Evolutionary conservation across 2,797 vertebrate species (phyloP), one percentile per base, ranked within the genome.

Genomic region (Sciurus carolinensis): DNA sequence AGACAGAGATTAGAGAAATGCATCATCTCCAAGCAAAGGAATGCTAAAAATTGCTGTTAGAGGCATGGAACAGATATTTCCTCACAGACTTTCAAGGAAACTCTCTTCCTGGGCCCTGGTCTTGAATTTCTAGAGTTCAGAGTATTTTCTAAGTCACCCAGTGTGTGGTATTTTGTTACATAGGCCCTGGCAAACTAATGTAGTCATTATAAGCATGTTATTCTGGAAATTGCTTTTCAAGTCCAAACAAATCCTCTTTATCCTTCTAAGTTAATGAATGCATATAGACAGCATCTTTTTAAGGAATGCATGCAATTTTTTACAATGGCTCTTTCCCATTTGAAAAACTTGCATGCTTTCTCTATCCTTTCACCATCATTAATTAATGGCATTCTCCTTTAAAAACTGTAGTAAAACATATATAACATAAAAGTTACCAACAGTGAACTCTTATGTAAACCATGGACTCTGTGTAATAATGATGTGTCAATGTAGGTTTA

Each of bases 151-250:
- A n/a, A 52, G 54, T 90, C 47, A 92, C 9, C 62, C 2, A 87
- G 44, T 87, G 50, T 76, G 7, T 95, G 11, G 30, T 28, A 81
- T 59, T 95, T 89, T 93, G 26, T 84, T 93, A 64, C n/a, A 12
- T 64, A 26, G 77, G 42, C 24, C 10, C 44, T 57, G 59, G 80
- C 7, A 64, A 82, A 91, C 28, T 82, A 92, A 80, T 73, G 86
- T 4, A 66, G 33, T 86, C 44, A 73, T 52, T 86, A 77, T 73
- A 84, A 89, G 52, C 3, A 52, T 17, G 14, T 76, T 90, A 36
- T 66, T 91, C 44, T 72, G 14, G 79, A 90, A 96, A 79, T 79
- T 87, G 59, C 33, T 87, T 91, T 94, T 66, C 28, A 71, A 85
- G 14, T 92, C 57, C 92, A 95, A 90, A 84, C 30, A 54, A 18